phyloP scores from a whole-genome alignment of 2,797 vertebrate genomes.

The Psittacula derbiana region DNA sequence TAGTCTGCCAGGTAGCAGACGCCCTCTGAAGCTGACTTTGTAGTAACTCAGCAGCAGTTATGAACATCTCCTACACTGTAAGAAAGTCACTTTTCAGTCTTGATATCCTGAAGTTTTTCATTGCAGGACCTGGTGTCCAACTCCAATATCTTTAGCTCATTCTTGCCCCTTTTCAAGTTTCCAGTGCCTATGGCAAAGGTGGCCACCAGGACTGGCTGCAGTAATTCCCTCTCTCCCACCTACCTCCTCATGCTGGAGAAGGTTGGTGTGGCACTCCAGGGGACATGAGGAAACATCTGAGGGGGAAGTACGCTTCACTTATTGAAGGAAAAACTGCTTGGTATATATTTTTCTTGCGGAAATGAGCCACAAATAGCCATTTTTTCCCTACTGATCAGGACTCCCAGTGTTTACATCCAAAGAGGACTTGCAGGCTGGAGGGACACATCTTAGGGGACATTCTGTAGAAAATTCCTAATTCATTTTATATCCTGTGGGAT shows the following conservation, averaged over 20 bases:
- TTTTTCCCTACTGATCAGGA: neutral
- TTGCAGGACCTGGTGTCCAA: neutral
- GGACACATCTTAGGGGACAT: neutral
- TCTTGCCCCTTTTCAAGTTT: neutral
- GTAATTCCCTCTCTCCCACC: neutral
- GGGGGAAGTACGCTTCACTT: neutral
- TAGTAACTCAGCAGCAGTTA: neutral
- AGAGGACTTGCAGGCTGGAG: neutral
- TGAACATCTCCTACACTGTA: neutral
- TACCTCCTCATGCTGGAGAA: neutral
- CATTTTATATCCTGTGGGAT: neutral
- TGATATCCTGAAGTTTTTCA: neutral
- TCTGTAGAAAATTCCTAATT: neutral
- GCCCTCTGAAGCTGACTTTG: neutral
- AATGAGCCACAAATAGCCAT: neutral
- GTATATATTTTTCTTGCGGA: neutral
- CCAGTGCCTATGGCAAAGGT: neutral
- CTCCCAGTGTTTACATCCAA: neutral
- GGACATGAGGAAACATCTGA: rapidly evolving
- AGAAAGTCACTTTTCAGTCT: neutral
- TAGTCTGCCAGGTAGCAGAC: neutral
- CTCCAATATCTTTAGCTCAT: neutral
- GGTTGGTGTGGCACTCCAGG: neutral
- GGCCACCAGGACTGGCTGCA: neutral
- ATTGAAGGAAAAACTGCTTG: neutral